Evolutionary conservation across 2,797 vertebrate species (phyloP).

Genomic region (Percopsis omiscomaycus): DNA sequence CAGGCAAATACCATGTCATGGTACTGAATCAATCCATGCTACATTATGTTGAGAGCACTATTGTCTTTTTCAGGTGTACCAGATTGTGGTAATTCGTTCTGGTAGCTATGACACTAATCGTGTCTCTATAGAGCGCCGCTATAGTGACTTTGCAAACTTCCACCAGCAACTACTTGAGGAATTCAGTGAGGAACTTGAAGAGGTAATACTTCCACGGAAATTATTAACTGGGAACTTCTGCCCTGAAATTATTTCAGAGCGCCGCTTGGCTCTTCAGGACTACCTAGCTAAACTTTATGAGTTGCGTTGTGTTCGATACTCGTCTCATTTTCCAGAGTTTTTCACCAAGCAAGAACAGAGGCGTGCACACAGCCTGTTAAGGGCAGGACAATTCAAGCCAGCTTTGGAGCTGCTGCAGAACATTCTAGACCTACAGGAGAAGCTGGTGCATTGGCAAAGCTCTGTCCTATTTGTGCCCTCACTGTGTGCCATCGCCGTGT

Average conservation of each 20-base stretch:
- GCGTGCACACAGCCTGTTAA: slow-evolving; percentile 80
- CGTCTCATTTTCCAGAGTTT: slow-evolving; percentile 78
- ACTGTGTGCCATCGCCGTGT: slow-evolving; percentile 83
- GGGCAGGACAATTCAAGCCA: slow-evolving; percentile 82
- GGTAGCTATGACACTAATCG: slow-evolving; percentile 87
- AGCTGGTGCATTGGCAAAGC: slow-evolving; percentile 75
- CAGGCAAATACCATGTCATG: not conserved
- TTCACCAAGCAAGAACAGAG: slow-evolving; percentile 82
- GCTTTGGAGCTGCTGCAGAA: slow-evolving; percentile 76
- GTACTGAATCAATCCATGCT: not conserved
- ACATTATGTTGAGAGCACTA: not conserved
- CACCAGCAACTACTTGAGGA: slow-evolving; percentile 81
- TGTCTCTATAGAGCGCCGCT: slow-evolving; percentile 86
- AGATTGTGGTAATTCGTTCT: slow-evolving; percentile 86
- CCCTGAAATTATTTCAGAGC: slow-evolving; percentile 79
- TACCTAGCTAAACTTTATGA: slow-evolving; percentile 82
- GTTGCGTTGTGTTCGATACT: slow-evolving; percentile 77
- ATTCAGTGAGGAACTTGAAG: slow-evolving; percentile 88
- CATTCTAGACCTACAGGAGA: slow-evolving; percentile 82
- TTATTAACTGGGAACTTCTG: slow-evolving; percentile 82
- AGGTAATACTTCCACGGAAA: slow-evolving; percentile 85
- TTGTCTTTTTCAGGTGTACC: slow-evolving; percentile 77
- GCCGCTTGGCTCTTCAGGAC: slow-evolving; percentile 83
- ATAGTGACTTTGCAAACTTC: slow-evolving; percentile 85
- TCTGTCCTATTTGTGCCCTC: slow-evolving; percentile 75